phyloP scores from a whole-genome alignment of 2,888 invertebrate genomes.

The Lasioglossum pauxillum region DNA sequence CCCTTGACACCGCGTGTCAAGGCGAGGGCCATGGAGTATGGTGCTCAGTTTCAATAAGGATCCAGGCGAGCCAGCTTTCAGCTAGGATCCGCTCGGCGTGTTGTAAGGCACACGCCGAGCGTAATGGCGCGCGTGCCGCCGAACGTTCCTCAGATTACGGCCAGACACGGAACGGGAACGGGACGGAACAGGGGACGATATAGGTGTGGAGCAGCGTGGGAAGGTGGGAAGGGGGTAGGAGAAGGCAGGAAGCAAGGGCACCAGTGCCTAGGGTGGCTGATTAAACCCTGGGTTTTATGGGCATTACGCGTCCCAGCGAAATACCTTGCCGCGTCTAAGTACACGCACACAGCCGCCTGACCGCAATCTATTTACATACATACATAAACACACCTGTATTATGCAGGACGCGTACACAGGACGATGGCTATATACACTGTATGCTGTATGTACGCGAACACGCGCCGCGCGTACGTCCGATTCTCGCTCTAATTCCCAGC shows the following conservation, averaged over 20 bases:
- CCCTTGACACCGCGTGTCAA: neutral
- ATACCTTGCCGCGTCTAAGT: constrained; percentile 47
- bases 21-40: neutral
- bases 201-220: neutral
- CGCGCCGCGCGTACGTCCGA: constrained; percentile 17
- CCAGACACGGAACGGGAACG: constrained; percentile 21
- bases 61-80: neutral
- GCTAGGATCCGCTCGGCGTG: constrained; percentile 13
- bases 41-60: constrained; percentile 1
- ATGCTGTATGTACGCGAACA: neutral
- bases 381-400: constrained; percentile 66
- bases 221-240: neutral
- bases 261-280: constrained; percentile 64
- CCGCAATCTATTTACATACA: constrained; percentile 62
- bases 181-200: neutral
- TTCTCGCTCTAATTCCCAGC: neutral
- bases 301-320: constrained; percentile 69
- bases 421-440: constrained; percentile 13
- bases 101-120: constrained; percentile 22
- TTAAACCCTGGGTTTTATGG: constrained; percentile 75
- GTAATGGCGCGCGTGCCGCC: constrained; percentile 45
- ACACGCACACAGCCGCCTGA: constrained; percentile 28
- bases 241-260: neutral
- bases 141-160: constrained; percentile 60
- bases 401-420: constrained; percentile 48